phyloP scores from a whole-genome alignment of 2,888 invertebrate species.

The Epirrhoe alternata region DNA sequence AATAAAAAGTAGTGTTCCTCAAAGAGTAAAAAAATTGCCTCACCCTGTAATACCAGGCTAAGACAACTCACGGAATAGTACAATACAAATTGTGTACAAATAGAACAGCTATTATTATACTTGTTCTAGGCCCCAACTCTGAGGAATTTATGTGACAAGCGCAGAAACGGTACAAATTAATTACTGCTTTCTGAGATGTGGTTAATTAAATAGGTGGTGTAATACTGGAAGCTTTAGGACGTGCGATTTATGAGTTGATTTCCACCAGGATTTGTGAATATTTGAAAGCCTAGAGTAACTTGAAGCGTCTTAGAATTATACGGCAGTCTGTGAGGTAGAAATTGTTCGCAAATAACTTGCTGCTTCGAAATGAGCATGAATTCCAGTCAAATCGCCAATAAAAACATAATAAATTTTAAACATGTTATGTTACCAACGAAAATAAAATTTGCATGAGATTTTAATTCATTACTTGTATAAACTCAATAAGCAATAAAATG shows the following conservation, averaged over 20 bases:
- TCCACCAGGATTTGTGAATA: conserved; percentile 27
- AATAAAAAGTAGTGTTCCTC: no score
- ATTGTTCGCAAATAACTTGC: conserved; percentile 1
- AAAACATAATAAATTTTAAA: not conserved
- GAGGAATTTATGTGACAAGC: conserved; percentile 79
- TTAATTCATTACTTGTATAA: not conserved
- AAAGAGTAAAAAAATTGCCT: no score
- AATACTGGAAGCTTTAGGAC: conserved; percentile 41
- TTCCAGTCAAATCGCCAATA: not conserved
- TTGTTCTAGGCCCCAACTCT: conserved; percentile 52
- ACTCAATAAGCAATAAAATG: not conserved
- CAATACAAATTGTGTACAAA: conserved; percentile 12
- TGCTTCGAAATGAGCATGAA: not conserved
- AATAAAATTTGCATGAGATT: not conserved
- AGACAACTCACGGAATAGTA: not conserved
- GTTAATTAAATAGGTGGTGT: conserved; percentile 70
- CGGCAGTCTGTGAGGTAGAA: not conserved
- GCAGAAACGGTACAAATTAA: conserved; percentile 73
- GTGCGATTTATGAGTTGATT: conserved; percentile 47
- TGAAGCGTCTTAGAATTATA: conserved; percentile 11
- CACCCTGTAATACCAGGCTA: not conserved
- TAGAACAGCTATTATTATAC: conserved; percentile 22
- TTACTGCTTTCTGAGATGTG: conserved; percentile 66
- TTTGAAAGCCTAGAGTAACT: conserved; percentile 24
- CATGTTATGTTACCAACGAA: not conserved